A percentile compares a stretch with the other conserved stretches of the same genome.
Evolutionary conservation across 1,140 invertebrate genomes (phyloP).

Genomic region (Calephelis nemesis): DNA sequence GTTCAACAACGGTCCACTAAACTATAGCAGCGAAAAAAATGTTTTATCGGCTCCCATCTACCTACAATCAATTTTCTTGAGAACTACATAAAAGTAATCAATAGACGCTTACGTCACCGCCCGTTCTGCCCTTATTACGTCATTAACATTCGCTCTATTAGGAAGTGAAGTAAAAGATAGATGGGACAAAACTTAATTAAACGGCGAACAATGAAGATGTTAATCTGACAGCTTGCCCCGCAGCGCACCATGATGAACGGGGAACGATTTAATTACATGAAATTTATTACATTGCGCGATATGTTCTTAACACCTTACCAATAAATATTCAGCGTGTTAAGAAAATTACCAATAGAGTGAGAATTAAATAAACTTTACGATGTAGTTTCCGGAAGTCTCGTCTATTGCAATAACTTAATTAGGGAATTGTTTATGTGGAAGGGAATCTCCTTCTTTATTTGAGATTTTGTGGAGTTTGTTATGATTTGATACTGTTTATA

Average conservation of each 20-base stretch:
- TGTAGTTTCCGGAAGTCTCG: no score
- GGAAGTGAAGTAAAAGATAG: conserved; percentile 54
- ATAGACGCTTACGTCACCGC: neutral
- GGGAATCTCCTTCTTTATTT: no score
- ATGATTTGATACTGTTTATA: no score
- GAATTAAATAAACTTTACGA: neutral
- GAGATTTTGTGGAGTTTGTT: neutral
- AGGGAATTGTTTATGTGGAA: neutral
- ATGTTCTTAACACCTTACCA: conserved; percentile 17
- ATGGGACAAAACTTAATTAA: conserved; percentile 59
- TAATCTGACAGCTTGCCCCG: conserved; percentile 52
- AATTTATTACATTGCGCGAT: conserved; percentile 51
- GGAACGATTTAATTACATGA: conserved; percentile 70
- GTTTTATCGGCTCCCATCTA: no score
- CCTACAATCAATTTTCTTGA: no score
- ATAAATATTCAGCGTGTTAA: conserved; percentile 7
- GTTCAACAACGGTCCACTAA: no score
- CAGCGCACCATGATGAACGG: conserved; percentile 46
- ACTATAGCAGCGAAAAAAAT: no score
- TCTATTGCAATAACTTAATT: neutral
- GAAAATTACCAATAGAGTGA: neutral
- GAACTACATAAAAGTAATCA: no score
- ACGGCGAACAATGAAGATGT: conserved; percentile 69
- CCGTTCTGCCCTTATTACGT: conserved; percentile 13
- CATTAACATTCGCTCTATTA: conserved; percentile 29